Conservation (phyloP, 2,113 vertebrate genomes). For the Regulus satrapa region DNA sequence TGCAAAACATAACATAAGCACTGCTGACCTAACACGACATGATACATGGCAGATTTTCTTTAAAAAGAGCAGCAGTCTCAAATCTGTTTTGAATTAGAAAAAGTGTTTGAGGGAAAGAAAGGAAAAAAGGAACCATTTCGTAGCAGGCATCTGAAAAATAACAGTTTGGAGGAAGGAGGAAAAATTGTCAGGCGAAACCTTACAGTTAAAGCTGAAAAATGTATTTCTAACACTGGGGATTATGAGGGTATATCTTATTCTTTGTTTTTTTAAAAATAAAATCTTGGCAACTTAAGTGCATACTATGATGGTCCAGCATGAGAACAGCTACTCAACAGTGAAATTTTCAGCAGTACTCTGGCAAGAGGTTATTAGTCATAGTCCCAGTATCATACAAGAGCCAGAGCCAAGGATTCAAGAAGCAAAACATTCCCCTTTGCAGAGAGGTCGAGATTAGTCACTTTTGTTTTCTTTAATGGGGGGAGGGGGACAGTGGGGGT, state of each 20-base stretch:
- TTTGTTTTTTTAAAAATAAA: conserved; percentile 39
- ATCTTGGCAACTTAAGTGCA: conserved; percentile 39
- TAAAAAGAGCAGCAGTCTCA: conserved; percentile 42
- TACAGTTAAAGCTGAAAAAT: conserved; percentile 52
- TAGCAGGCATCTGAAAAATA: conserved; percentile 62
- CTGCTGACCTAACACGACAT: conserved; percentile 10
- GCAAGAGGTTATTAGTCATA: conserved; percentile 65
- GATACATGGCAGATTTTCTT: conserved; percentile 52
- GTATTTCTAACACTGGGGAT: conserved; percentile 36
- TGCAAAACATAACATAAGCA: conserved; percentile 21
- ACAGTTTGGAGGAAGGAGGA: conserved; percentile 6
- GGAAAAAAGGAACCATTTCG: conserved; percentile 27
- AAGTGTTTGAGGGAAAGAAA: conserved; percentile 44
- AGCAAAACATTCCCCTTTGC: conserved; percentile 63
- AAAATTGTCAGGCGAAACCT: conserved; percentile 30
- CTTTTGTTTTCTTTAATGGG: conserved; percentile 41
- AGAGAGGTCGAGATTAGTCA: conserved; percentile 58
- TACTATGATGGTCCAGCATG: conserved; percentile 37
- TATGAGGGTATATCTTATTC: conserved; percentile 33
- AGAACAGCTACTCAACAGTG: conserved; percentile 64
- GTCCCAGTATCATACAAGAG: conserved; percentile 49
- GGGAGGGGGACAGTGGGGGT: background rate
- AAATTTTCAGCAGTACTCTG: conserved; percentile 63
- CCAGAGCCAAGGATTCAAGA: conserved; percentile 62
- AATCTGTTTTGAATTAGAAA: conserved; percentile 67